These are phyloP conservation scores for Macrophya annulata DNA, from an alignment of 2,888 invertebrate species.

Conservation along the genomic window DNA sequence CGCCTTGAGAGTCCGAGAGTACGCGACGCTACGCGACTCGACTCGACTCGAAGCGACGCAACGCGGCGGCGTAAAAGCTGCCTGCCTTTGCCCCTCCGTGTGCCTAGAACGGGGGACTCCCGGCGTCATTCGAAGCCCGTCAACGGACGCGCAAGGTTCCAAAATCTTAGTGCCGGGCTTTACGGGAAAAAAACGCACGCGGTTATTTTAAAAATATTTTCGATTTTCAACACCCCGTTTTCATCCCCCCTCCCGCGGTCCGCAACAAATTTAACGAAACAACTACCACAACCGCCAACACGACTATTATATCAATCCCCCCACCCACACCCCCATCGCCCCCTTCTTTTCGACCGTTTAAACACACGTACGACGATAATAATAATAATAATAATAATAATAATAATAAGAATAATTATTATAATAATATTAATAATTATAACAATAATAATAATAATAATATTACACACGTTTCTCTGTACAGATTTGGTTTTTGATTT, in stretches of 20 bases:
- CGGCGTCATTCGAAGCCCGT: constrained; percentile 78
- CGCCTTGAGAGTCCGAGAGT: background rate
- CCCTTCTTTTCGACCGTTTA: background rate
- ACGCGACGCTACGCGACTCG: background rate
- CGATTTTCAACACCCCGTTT: background rate
- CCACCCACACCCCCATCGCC: background rate
- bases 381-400: background rate
- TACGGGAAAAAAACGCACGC: constrained; percentile 37
- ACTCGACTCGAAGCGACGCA: background rate
- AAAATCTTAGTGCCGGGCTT: constrained; percentile 60
- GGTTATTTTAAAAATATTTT: constrained; percentile 2
- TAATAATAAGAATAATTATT: background rate
- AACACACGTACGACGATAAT: background rate
- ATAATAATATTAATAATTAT: background rate
- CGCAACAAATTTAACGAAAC: constrained; percentile 21
- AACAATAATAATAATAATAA: background rate
- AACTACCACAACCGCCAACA: constrained; percentile 3
- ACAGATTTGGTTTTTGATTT: background rate
- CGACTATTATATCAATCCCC: too few species aligned
- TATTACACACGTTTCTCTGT: background rate
- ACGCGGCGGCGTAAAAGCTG: constrained; percentile 54
- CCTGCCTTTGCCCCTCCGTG: constrained; percentile 35
- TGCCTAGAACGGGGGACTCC: constrained; percentile 54
- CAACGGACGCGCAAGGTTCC: constrained; percentile 78
- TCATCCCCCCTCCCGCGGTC: background rate